Percentiles rank a stretch among this genome's conserved stretches.
These are phyloP conservation scores for Kryphioiulus occultus DNA, from an alignment of 2,888 invertebrate species.

Conservation along the genomic window DNA sequence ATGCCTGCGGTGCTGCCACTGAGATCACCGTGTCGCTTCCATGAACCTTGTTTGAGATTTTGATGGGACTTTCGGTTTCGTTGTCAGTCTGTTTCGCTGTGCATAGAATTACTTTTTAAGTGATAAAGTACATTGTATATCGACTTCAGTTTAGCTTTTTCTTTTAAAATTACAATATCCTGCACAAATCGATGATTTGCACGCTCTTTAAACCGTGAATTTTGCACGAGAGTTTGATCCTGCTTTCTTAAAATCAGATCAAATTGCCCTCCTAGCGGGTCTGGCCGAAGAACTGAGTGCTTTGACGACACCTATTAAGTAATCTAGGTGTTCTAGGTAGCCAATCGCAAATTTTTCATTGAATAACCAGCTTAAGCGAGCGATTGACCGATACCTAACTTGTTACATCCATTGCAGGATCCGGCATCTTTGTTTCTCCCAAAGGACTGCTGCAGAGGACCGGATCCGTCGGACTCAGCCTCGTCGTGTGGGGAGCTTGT, in stretches of 20 bases:
- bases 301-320: not conserved
- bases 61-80: not conserved
- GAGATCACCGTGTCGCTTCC: no score
- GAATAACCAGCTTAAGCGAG: not conserved
- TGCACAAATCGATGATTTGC: not conserved
- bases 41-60: not conserved
- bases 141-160: not conserved
- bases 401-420: conserved; percentile 69
- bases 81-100: not conserved
- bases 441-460: conserved; percentile 78
- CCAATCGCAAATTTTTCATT: conserved; percentile 24
- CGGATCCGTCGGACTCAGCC: conserved; percentile 89
- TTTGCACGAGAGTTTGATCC: conserved; percentile 41
- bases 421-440: conserved; percentile 98
- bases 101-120: not conserved
- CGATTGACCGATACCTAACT: conserved; percentile 31
- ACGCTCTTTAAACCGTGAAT: not conserved
- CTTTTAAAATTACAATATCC: not conserved
- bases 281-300: conserved; percentile 35
- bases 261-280: conserved; percentile 41
- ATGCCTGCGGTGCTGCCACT: not conserved
- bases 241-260: conserved; percentile 35
- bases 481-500: conserved; percentile 93
- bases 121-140: not conserved
- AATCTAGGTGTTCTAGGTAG: conserved; percentile 44